phyloP scores from a whole-genome alignment of 2,113 vertebrate genomes.

The Chunga burmeisteri region DNA sequence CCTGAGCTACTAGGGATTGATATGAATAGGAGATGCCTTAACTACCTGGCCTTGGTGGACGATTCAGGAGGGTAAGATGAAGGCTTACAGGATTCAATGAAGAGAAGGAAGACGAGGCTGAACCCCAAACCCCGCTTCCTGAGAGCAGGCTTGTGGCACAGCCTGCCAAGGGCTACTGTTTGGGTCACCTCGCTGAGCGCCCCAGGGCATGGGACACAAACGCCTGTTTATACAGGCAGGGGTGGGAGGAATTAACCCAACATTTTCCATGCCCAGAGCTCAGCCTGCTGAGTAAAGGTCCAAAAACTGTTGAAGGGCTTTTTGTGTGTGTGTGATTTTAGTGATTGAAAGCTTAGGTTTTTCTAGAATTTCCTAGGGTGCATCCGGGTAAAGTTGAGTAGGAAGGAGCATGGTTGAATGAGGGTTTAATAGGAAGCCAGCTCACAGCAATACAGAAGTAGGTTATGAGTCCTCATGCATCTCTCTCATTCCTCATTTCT shows the following conservation, averaged over 20 bases:
- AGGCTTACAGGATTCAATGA: neutral
- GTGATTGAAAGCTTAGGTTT: neutral
- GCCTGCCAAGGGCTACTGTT: neutral
- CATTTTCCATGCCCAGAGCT: neutral
- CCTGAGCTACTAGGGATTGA: neutral
- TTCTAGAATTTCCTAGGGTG: neutral
- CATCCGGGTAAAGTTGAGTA: neutral
- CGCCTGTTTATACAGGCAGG: neutral
- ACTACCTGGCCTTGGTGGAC: neutral
- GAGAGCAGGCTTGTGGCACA: neutral
- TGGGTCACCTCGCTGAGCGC: neutral
- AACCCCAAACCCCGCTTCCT: neutral
- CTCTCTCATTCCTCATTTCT: slow-evolving; percentile 12
- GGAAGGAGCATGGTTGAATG: neutral
- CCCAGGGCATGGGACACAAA: neutral
- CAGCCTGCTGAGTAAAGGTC: neutral
- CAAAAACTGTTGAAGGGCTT: neutral
- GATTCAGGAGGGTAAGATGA: neutral
- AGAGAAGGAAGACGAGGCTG: neutral
- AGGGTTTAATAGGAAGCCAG: neutral
- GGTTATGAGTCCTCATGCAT: neutral
- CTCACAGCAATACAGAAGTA: neutral
- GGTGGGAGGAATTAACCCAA: neutral
- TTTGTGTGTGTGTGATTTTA: neutral
- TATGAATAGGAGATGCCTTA: neutral